Base-by-base conservation (phyloP, 2,888 invertebrate genomes). In the Dynastes tityus region DNA sequence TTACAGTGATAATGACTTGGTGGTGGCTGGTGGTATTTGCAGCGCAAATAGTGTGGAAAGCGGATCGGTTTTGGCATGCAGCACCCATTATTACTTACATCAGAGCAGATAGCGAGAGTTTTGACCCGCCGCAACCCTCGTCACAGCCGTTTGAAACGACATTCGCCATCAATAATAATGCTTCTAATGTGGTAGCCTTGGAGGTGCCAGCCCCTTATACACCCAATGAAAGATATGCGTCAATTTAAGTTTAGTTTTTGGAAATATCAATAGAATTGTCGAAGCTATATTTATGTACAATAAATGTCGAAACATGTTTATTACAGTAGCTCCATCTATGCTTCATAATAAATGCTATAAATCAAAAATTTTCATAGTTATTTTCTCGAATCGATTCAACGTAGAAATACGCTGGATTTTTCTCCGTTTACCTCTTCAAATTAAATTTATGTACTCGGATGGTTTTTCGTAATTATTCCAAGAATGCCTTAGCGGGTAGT, bases 401-500 rank as follows among this genome's bases (percentile, higher is more conserved):
- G 32, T 4, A 32, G 32, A 32, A 32, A 0, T 32, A 32, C 32
- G 32, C 3, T 1, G 3, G 32, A 1, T 3, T 32, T 32, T 3
- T 32, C 32, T 32, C 5, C 1, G 5, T 32, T 32, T 4, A 32
- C 5, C 32, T 2, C 5, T 4, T 5, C 32, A 32, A 3, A 32
- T 3, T 4, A 32, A 45, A 45, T 45, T 37, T 37, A 37, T 1
- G 37, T 45, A 45, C 11, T 9, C 45, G 45, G 11, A 45, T 11
- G 8, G 9, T 11, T 32, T 63, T 63, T 63, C 22, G 22, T 63
- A 63, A 81, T 80, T 79, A 76, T 81, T 79, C 79, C 79, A 80
- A 80, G 81, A 81, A 80, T 81, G 80, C 78, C 80, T 37, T 53
- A 8, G 71, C 58, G 40, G 78, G 79, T 77, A 74, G 64, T 64